Percentiles rank a stretch among this genome's conserved stretches.
phyloP scores from a whole-genome alignment of 2,797 vertebrate species.

The Sandelia bainsii region DNA sequence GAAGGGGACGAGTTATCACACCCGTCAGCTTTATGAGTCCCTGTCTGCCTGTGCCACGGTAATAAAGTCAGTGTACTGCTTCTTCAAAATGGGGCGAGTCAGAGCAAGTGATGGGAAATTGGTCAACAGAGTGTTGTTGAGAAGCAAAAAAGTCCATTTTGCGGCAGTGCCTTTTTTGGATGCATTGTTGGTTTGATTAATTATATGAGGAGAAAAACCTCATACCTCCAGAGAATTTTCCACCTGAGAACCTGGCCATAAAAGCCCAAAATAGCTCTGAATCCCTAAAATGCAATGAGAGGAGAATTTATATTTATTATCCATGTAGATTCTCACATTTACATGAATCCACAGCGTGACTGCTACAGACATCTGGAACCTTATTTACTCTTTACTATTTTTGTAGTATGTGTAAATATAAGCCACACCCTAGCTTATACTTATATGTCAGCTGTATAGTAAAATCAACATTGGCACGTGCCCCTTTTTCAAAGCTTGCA shows the following conservation, averaged over 20 bases:
- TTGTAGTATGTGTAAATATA: slow-evolving; percentile 5
- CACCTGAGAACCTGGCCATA: slow-evolving; percentile 53
- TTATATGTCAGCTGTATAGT: slow-evolving; percentile 29
- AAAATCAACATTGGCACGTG: slow-evolving; percentile 11
- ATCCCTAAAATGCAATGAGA: slow-evolving; percentile 43
- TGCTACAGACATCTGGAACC: background rate
- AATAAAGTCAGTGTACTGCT: slow-evolving; percentile 77
- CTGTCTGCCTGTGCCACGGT: slow-evolving; percentile 70
- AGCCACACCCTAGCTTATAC: background rate
- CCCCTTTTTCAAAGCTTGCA: slow-evolving; percentile 24
- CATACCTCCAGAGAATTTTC: slow-evolving; percentile 59
- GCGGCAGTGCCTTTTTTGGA: slow-evolving; percentile 48
- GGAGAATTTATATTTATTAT: slow-evolving; percentile 43
- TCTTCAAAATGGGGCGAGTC: slow-evolving; percentile 74
- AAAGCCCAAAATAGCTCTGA: slow-evolving; percentile 57
- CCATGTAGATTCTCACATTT: slow-evolving; percentile 26
- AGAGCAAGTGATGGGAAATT: slow-evolving; percentile 77
- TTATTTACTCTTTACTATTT: slow-evolving; percentile 14
- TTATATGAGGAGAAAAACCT: slow-evolving; percentile 54
- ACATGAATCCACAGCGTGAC: slow-evolving; percentile 4
- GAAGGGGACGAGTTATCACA: slow-evolving; percentile 77
- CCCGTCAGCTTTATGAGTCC: slow-evolving; percentile 82
- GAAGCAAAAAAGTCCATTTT: slow-evolving; percentile 50
- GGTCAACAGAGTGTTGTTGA: slow-evolving; percentile 74
- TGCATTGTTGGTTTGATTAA: slow-evolving; percentile 76